These are phyloP conservation scores for Nerophis lumbriciformis DNA, from an alignment of 2,113 vertebrate species.

Conservation along the genomic window DNA sequence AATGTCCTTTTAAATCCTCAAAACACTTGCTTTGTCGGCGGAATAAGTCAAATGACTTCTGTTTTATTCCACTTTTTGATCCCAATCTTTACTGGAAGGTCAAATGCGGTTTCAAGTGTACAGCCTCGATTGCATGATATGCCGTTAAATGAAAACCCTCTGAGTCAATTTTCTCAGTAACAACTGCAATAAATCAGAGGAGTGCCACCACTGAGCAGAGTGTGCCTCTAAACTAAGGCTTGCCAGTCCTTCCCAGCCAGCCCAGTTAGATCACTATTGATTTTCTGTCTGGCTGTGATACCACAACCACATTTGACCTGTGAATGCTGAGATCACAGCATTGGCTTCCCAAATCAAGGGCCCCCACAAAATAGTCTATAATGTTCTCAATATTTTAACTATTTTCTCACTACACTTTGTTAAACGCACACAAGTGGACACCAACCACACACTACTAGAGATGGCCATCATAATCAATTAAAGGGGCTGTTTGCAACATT, in stretches of 20 bases:
- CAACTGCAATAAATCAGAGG: conserved; percentile 63
- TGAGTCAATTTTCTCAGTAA: conserved; percentile 65
- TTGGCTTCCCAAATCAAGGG: conserved; percentile 24
- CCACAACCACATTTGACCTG: conserved; percentile 47
- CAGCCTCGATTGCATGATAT: conserved; percentile 26
- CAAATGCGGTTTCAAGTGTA: conserved; percentile 39
- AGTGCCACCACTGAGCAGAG: conserved; percentile 36
- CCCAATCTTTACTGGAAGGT: conserved; percentile 54
- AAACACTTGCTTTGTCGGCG: not conserved
- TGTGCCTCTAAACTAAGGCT: conserved; percentile 28
- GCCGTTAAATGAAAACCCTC: conserved; percentile 65
- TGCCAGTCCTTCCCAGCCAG: conserved; percentile 39
- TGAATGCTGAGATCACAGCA: conserved; percentile 30
- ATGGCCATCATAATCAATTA: too few relatives aligned
- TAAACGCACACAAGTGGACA: not conserved
- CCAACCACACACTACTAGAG: not conserved
- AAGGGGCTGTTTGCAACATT: too few relatives aligned
- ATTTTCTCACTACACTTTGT: not conserved
- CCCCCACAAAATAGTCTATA: not conserved
- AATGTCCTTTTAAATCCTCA: not conserved
- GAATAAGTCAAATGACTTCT: not conserved
- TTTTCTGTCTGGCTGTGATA: conserved; percentile 50
- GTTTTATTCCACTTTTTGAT: conserved; percentile 29
- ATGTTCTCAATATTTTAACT: not conserved
- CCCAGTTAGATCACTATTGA: conserved; percentile 59